Conservation (phyloP, 2,888 invertebrate genomes). For the Herminia tarsipennalis region DNA sequence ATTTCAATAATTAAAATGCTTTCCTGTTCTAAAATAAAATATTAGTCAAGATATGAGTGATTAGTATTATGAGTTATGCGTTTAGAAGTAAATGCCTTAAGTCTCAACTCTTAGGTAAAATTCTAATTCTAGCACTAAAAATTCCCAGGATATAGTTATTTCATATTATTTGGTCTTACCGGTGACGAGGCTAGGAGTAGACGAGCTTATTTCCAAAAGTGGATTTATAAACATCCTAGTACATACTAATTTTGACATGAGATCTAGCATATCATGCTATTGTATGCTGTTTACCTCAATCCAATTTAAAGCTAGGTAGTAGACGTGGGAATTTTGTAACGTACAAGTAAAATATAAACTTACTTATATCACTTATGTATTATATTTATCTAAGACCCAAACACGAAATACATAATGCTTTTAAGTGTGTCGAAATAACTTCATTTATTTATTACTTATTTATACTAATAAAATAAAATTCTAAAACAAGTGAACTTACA, state of each 20-base stretch:
- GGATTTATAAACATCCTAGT: neutral
- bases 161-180: neutral
- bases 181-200: too few relatives aligned
- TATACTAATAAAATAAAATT: neutral
- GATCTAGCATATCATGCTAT: slow-evolving; percentile 5
- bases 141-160: too few relatives aligned
- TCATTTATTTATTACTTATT: too few relatives aligned
- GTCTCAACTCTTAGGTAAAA: too few relatives aligned
- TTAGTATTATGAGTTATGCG: too few relatives aligned
- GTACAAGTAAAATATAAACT: neutral
- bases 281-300: neutral
- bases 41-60: too few relatives aligned
- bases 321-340: too few relatives aligned
- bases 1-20: too few relatives aligned
- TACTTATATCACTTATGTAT: too few relatives aligned
- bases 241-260: slow-evolving; percentile 4
- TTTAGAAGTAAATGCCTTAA: too few relatives aligned
- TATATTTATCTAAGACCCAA: slow-evolving; percentile 9
- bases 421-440: neutral
- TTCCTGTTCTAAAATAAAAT: too few relatives aligned
- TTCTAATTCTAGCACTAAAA: too few relatives aligned
- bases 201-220: neutral
- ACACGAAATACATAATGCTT: slow-evolving; percentile 21
- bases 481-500: neutral
- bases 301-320: neutral